Evolutionary conservation across 1,140 invertebrate species (phyloP).

Genomic region (Wiebesia pumilae): DNA sequence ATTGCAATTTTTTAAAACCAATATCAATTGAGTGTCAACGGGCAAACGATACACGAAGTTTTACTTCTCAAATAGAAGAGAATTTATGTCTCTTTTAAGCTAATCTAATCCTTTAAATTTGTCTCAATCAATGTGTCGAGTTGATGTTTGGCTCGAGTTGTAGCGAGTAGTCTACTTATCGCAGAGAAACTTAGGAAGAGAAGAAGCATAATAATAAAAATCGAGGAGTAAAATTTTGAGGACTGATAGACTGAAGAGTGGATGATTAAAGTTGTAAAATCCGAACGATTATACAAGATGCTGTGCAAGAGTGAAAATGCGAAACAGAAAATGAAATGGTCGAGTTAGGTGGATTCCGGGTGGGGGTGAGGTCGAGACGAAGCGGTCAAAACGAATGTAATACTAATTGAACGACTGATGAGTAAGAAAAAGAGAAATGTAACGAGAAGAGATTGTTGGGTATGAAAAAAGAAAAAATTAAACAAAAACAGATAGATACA

Average conservation of each 20-base stretch:
- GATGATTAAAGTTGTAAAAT: slow-evolving; percentile 50
- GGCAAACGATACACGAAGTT: slow-evolving; percentile 41
- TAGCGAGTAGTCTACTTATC: slow-evolving; percentile 50
- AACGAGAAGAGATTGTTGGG: slow-evolving; percentile 11
- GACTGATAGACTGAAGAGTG: slow-evolving; percentile 50
- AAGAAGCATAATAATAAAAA: slow-evolving; percentile 43
- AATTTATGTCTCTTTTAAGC: slow-evolving; percentile 54
- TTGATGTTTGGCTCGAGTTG: slow-evolving; percentile 46
- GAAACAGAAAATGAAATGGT: background rate
- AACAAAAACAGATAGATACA: slow-evolving; percentile 46
- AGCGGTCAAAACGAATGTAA: slow-evolving; percentile 12
- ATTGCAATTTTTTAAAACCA: slow-evolving; percentile 29
- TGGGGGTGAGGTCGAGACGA: background rate
- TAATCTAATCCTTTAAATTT: slow-evolving; percentile 54
- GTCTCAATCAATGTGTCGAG: slow-evolving; percentile 56
- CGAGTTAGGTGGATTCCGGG: background rate
- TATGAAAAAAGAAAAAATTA: slow-evolving; percentile 47
- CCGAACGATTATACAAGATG: slow-evolving; percentile 38
- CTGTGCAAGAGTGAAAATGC: slow-evolving; percentile 27
- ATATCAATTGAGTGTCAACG: slow-evolving; percentile 35
- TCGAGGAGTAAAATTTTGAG: slow-evolving; percentile 49
- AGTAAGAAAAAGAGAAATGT: slow-evolving; percentile 4
- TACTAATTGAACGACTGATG: slow-evolving; percentile 43
- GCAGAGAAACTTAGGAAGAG: slow-evolving; percentile 42
- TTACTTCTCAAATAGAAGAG: slow-evolving; percentile 52